These are phyloP conservation scores for Ageneiosus marmoratus DNA, from an alignment of 2,113 vertebrate species.

Conservation along the genomic window DNA sequence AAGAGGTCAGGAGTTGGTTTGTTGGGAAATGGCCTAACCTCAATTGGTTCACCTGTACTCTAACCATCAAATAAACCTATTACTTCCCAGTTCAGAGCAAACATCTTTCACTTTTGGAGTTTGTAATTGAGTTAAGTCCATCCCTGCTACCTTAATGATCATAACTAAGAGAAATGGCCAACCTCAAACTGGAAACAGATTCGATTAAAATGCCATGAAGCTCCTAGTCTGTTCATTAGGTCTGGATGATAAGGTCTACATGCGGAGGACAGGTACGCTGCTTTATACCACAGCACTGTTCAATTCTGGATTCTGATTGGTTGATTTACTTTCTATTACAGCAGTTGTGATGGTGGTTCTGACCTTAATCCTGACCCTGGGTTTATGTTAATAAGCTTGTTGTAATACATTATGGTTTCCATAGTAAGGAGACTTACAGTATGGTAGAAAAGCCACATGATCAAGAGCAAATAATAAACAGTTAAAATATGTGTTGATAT, in stretches of 20 bases:
- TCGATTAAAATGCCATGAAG: slow-evolving; percentile 64
- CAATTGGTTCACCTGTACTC: neutral
- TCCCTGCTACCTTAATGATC: slow-evolving; percentile 71
- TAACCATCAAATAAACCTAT: slow-evolving; percentile 57
- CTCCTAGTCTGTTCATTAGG: slow-evolving; percentile 61
- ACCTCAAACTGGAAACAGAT: slow-evolving; percentile 62
- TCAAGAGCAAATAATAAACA: neutral
- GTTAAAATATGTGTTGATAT: neutral
- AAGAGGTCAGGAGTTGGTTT: slow-evolving; percentile 11
- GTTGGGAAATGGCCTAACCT: neutral
- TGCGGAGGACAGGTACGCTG: neutral
- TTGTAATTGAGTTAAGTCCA: slow-evolving; percentile 63
- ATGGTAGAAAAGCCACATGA: neutral
- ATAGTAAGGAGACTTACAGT: neutral
- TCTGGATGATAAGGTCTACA: slow-evolving; percentile 57
- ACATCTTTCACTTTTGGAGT: slow-evolving; percentile 66
- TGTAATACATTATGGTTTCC: neutral
- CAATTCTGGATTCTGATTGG: neutral
- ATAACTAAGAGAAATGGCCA: slow-evolving; percentile 61
- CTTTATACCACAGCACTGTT: neutral
- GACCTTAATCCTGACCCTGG: neutral
- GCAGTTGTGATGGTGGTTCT: neutral
- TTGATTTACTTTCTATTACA: neutral
- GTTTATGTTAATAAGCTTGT: neutral
- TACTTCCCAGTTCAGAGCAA: slow-evolving; percentile 67